Evolutionary conservation across 1,140 invertebrate genomes (phyloP), one percentile per base, ranked within the genome.

Genomic region (Arion vulgaris): DNA sequence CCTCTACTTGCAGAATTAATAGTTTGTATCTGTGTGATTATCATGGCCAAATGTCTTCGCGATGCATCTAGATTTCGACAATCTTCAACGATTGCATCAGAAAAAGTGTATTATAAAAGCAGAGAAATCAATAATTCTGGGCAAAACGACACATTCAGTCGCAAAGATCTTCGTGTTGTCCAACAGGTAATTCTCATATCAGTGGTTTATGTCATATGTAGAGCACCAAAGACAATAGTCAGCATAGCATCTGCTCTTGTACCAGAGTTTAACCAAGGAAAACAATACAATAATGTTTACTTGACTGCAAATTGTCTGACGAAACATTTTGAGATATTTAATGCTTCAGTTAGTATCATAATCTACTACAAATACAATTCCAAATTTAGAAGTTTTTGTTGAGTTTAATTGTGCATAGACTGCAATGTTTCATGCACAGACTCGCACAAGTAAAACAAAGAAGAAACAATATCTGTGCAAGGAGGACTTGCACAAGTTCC

Each of bases 361-460:
- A 66, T 66, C 5, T 66, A 66, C 62, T 66, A 66, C 19, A 66
- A 32, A 34, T 66, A 66, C 62, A 23, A 66, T 17, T 32, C n/a
- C 32, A 66, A 32, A 66, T 66, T 66, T 66, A 66, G 62, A 34
- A 62, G n/a, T n/a, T n/a, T n/a, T n/a, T n/a, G n/a, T n/a, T n/a
- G n/a, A n/a, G n/a, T n/a, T n/a, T n/a, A n/a, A n/a, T n/a, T n/a
- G n/a, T n/a, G n/a, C n/a, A n/a, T n/a, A n/a, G n/a, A n/a, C n/a
- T n/a, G n/a, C n/a, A n/a, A n/a, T n/a, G n/a, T n/a, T n/a, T 15
- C 15, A 17, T n/a, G 15, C n/a, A n/a, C n/a, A n/a, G n/a, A n/a
- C n/a, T n/a, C n/a, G n/a, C n/a, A n/a, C n/a, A n/a, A n/a, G n/a
- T n/a, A n/a, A n/a, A n/a, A n/a, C n/a, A n/a, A n/a, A n/a, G n/a